Percentiles rank a stretch among this genome's conserved stretches.
Conservation (phyloP, 2,888 invertebrate species). For the Stenodera caucasica region DNA sequence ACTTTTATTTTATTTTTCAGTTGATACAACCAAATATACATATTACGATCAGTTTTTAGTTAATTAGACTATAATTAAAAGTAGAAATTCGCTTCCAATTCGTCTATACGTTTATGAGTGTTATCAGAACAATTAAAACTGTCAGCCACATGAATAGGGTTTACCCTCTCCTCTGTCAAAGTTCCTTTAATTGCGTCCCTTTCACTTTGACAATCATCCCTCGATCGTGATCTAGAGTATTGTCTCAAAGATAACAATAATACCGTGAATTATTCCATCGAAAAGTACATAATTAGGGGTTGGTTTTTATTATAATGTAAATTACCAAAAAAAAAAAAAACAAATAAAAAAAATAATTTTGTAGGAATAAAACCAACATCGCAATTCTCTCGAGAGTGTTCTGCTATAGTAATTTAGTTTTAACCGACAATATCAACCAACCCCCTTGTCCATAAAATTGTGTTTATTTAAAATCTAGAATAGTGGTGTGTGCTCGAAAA, state of each 20-base stretch:
- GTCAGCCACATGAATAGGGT: conserved; percentile 25
- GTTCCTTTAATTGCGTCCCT: conserved; percentile 34
- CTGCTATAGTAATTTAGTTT: conserved; percentile 4
- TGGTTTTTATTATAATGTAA: background rate
- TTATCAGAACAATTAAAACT: conserved; percentile 17
- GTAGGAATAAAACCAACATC: background rate
- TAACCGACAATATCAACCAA: background rate
- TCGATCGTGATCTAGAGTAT: conserved; percentile 36
- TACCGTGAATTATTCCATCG: no score
- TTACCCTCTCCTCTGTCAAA: conserved; percentile 23
- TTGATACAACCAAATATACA: no score
- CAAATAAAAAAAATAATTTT: background rate
- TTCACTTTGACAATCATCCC: conserved; percentile 33
- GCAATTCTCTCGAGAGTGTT: background rate
- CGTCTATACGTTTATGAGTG: background rate
- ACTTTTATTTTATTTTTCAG: no score
- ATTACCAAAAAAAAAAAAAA: background rate
- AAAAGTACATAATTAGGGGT: background rate
- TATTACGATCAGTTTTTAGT: no score
- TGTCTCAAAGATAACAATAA: conserved; percentile 45
- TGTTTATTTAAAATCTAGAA: conserved; percentile 1
- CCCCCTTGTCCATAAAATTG: background rate
- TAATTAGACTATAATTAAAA: background rate
- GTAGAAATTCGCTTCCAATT: background rate
- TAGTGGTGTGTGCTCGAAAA: conserved; percentile 7